Evolutionary conservation across 2,797 vertebrate genomes (phyloP).

Genomic region (Artibeus lituratus): DNA sequence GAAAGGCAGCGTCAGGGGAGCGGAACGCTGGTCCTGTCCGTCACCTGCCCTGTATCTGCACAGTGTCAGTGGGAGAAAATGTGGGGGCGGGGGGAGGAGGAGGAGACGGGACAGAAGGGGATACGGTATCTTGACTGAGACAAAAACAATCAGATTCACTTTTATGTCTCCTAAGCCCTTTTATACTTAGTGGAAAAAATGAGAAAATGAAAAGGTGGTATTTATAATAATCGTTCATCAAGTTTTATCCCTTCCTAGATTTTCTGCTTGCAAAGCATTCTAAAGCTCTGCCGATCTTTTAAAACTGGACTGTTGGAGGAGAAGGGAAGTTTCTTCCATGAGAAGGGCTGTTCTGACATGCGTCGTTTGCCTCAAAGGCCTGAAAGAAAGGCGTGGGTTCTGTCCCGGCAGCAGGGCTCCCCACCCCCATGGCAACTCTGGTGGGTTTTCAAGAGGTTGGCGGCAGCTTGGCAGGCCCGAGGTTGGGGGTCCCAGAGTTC

Average conservation of each 20-base stretch:
- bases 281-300: neutral
- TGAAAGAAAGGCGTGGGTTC: neutral
- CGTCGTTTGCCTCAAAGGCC: neutral
- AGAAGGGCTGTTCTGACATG: neutral
- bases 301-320: neutral
- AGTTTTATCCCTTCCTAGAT: neutral
- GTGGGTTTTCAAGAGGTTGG: slow-evolving; percentile 12
- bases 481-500: slow-evolving; percentile 14
- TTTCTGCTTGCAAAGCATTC: neutral
- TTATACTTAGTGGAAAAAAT: neutral
- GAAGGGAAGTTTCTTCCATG: neutral
- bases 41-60: fast-evolving
- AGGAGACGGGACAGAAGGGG: neutral
- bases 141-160: neutral
- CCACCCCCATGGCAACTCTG: neutral
- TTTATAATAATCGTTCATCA: neutral
- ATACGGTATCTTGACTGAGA: neutral
- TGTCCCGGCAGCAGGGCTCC: neutral
- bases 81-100: neutral
- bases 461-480: neutral
- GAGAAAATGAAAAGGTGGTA: neutral
- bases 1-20: neutral
- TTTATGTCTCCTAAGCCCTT: neutral
- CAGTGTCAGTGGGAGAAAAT: neutral
- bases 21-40: neutral